Conservation (phyloP, 1,140 invertebrate species). For the Scaptomyza montana region DNA sequence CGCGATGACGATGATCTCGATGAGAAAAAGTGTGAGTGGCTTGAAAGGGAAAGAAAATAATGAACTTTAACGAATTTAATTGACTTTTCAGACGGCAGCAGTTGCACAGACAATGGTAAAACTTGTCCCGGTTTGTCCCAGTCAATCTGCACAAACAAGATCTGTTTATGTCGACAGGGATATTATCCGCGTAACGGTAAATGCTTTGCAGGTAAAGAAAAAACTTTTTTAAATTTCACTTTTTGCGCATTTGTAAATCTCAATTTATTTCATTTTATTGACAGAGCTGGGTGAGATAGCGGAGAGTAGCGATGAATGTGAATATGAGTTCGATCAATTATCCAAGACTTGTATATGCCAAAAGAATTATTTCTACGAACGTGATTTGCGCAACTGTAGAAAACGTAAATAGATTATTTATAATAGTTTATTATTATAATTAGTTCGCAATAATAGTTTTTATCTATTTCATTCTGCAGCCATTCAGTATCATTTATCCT, state of each 20-base stretch:
- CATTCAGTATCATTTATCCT: conserved; percentile 80
- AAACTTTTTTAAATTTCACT: not conserved
- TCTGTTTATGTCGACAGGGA: conserved; percentile 71
- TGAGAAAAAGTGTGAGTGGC: conserved; percentile 70
- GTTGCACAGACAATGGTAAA: conserved; percentile 75
- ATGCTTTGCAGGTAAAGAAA: conserved; percentile 74
- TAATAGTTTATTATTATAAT: not conserved
- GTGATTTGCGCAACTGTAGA: conserved; percentile 71
- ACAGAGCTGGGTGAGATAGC: conserved; percentile 82
- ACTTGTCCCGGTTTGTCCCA: conserved; percentile 68
- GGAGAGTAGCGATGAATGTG: conserved; percentile 79
- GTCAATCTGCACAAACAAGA: conserved; percentile 70
- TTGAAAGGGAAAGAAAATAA: no score
- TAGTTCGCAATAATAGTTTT: no score
- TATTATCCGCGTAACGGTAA: conserved; percentile 77
- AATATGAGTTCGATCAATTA: conserved; percentile 69
- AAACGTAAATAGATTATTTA: conserved; percentile 65
- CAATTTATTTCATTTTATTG: not conserved
- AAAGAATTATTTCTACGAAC: conserved; percentile 81
- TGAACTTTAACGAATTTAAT: not conserved
- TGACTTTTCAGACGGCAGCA: conserved; percentile 63
- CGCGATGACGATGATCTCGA: conserved; percentile 73
- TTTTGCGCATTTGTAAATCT: not conserved
- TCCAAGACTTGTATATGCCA: conserved; percentile 81
- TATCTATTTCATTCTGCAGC: conserved; percentile 38